These are phyloP conservation scores for Pseudomyrmex flavicornis DNA, from an alignment of 1,140 invertebrate species.

Conservation along the genomic window DNA sequence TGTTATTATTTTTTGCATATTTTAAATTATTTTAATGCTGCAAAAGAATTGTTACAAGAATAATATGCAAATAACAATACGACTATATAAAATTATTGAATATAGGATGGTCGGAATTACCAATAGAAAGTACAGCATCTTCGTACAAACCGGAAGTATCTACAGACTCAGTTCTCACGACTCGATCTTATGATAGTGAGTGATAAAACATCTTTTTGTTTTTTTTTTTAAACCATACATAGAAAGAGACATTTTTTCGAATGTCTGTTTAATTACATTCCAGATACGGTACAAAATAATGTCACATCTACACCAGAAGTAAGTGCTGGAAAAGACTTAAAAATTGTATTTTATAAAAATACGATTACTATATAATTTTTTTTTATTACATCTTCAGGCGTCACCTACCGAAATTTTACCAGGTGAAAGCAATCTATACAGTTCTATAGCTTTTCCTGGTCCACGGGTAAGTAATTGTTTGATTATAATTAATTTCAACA, in stretches of 20 bases:
- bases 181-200: constrained; percentile 49
- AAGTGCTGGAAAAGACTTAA: constrained; percentile 7
- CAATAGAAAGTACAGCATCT: constrained; percentile 2
- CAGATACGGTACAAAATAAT: constrained; percentile 14
- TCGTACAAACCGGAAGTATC: constrained; percentile 27
- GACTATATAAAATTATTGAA: constrained; percentile 14
- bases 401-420: constrained; percentile 67
- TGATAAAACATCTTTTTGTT: neutral
- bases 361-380: neutral
- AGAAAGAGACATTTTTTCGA: neutral
- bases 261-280: constrained; percentile 1
- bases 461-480: constrained; percentile 66
- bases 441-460: constrained; percentile 67
- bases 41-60: neutral
- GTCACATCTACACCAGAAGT: constrained; percentile 38
- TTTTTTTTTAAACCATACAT: neutral
- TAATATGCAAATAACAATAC: neutral
- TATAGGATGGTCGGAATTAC: constrained; percentile 34
- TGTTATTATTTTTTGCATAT: neutral
- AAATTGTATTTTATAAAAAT: neutral
- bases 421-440: constrained; percentile 74
- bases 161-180: constrained; percentile 60
- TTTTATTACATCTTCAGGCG: constrained; percentile 42
- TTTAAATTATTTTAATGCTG: constrained; percentile 19
- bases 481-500: neutral